Percentiles rank a stretch among this genome's conserved stretches.
Evolutionary conservation across 1,140 invertebrate species (phyloP).

Genomic region (Drosophila fuyamai): DNA sequence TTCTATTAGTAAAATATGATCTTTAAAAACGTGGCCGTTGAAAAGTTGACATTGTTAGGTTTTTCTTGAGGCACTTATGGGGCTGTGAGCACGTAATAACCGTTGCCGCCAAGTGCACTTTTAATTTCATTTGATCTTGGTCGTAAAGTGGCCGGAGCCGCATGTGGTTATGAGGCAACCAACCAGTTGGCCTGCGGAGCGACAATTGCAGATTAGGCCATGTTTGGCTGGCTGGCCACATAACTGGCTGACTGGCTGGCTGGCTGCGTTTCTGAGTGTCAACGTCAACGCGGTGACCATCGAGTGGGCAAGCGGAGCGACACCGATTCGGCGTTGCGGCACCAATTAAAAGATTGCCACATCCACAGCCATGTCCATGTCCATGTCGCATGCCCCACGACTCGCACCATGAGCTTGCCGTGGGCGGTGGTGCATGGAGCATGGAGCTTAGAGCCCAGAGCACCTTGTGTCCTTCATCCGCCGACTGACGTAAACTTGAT

Average conservation of each 20-base stretch:
- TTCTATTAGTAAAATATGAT: slow-evolving; percentile 21
- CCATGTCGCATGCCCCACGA: slow-evolving; percentile 7
- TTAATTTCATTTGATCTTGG: slow-evolving; percentile 76
- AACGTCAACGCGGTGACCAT: slow-evolving; percentile 46
- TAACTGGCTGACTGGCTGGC: slow-evolving; percentile 5
- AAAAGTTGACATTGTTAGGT: slow-evolving; percentile 19
- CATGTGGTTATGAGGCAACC: slow-evolving; percentile 23
- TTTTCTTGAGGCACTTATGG: slow-evolving; percentile 10
- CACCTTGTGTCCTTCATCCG: slow-evolving; percentile 25
- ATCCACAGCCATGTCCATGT: neutral
- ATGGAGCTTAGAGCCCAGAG: neutral
- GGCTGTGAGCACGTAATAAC: slow-evolving; percentile 12
- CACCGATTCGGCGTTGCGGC: slow-evolving; percentile 30
- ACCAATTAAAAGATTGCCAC: slow-evolving; percentile 34
- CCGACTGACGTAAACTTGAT: slow-evolving; percentile 6
- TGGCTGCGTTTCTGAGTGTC: slow-evolving; percentile 36
- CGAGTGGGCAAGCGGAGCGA: slow-evolving; percentile 42
- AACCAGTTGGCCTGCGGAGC: slow-evolving; percentile 35
- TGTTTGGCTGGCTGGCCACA: slow-evolving; percentile 10
- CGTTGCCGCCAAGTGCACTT: slow-evolving; percentile 58
- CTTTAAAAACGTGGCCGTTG: neutral
- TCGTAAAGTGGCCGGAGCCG: slow-evolving; percentile 36
- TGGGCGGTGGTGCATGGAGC: slow-evolving; percentile 14
- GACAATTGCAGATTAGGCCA: slow-evolving; percentile 40
- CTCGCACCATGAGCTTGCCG: slow-evolving; percentile 39